Base-by-base conservation (phyloP, 2,113 vertebrate species). In the Salminus brasiliensis region DNA sequence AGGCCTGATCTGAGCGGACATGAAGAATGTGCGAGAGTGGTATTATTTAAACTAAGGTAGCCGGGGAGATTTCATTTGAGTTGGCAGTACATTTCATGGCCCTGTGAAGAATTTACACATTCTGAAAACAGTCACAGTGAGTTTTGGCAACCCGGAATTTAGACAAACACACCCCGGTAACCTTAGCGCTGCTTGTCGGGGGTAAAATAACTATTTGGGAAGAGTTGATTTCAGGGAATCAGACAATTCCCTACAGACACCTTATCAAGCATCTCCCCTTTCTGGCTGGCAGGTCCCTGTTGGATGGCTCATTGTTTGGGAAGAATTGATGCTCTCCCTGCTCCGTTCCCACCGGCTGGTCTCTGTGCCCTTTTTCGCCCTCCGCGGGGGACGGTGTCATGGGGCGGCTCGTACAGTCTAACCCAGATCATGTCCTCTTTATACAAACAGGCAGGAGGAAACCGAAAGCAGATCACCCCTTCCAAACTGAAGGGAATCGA, bases 171-270 rank as follows among this genome's bases (percentile, higher is more conserved):
- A 30, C 2, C 16, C 59, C 12, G 60, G 84, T 84, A 80, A 82
- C 79, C 81, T 79, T 81, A 82, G 86, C 66, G 45, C 80, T 73
- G 43, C 63, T 74, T 27, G 55, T 69, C 47, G 81, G 85, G 86
- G 83, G 77, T 85, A 88, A 82, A 83, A 68, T 41, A 87, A 88
- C 76, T 85, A 85, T 85, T 86, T 84, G 30, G 72, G 57, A 21
- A 82, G 65, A 80, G 39, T n/a, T 30, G 21, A 62, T 67, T 71
- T 77, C 47, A 76, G 52, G 23, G 60, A 69, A 65, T 74, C 23
- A 18, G 60, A 39, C 81, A 71, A 69, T 53, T 70, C 80, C 72
- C 78, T 21, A 21, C 21, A 32, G 47, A 59, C 66, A 47, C 78
- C 10, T 79, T 53, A 72, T 86, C 74, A 63, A 74, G 39, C 72